Evolutionary conservation across 2,113 vertebrate genomes (phyloP), one percentile per base, ranked within the genome.

Genomic region (Cisticola juncidis): DNA sequence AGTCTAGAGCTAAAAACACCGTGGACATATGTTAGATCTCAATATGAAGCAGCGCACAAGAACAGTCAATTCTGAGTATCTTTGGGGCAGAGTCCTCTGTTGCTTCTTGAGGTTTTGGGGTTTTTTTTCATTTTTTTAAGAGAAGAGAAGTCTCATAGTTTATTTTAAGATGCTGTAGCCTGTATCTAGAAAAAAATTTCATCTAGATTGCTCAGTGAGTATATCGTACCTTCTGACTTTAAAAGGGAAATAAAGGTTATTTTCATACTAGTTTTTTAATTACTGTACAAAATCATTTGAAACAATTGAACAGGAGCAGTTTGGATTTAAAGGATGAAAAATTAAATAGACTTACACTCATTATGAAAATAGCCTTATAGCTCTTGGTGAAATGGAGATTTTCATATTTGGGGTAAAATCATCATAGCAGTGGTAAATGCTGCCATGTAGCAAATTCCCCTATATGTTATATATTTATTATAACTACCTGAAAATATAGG

Each of bases 271-370:
- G 53, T 71, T 90, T 91, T 90, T 92, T 25, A 68, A 86, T 92
- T 86, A 83, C 48, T 78, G 20, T 79, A 69, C 29, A 84, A 88
- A 92, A 57, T 88, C 35, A 44, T 81, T 93, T 81, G 84, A 90
- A 86, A 31, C 68, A 70, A 35, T 33, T 85, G 53, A 68, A 95
- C 80, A 83, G 31, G 16, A 90, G 9, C 14, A 38, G 31, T 45
- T 96, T 82, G 71, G 56, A 74, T 71, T 93, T 86, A 94, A 83
- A 72, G 53, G 64, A 58, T 68, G 25, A 90, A 94, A 95, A 94
- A 90, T 83, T 83, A 81, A 80, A 70, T 45, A 60, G 82, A 64
- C 74, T 81, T 90, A 77, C 38, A 88, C 22, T 78, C 44, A 71
- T 94, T 79, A 82, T 66, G 64, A 81, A 90, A 90, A 90, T 80